Evolutionary conservation across 2,113 vertebrate genomes (phyloP).

Genomic region (Coracopsis vasa): DNA sequence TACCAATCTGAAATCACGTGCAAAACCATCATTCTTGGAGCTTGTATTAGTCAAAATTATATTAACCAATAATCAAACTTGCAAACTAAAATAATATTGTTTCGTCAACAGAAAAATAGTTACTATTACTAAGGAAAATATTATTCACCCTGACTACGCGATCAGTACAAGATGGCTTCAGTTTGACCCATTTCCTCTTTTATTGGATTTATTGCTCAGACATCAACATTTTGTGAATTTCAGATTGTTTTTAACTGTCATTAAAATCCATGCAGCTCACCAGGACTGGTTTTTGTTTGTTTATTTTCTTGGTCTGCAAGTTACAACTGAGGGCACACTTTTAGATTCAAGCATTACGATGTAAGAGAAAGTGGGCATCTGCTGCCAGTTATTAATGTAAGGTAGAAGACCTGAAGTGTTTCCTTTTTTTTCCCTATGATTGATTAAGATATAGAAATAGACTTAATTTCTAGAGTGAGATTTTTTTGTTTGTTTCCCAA

Average conservation of each 20-base stretch:
- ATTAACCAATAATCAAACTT: slow-evolving; percentile 9
- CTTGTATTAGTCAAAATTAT: background rate
- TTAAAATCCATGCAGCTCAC: background rate
- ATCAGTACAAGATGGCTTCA: background rate
- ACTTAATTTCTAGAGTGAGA: background rate
- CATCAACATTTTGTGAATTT: slow-evolving; percentile 6
- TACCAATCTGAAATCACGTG: background rate
- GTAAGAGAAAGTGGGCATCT: background rate
- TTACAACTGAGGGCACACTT: background rate
- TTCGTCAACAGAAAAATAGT: slow-evolving; percentile 4
- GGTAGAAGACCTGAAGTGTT: background rate
- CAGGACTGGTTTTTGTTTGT: background rate
- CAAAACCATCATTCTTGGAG: background rate
- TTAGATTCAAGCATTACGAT: background rate
- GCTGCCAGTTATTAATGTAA: background rate
- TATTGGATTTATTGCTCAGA: background rate
- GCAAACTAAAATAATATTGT: background rate
- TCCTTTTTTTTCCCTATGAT: background rate
- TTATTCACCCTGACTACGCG: slow-evolving; percentile 30
- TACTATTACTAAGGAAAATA: slow-evolving; percentile 11
- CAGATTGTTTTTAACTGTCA: background rate
- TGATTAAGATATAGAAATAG: background rate
- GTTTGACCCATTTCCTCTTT: slow-evolving; percentile 13
- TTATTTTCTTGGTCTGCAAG: background rate
- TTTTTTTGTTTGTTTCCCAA: background rate